Conservation (phyloP, 2,888 invertebrate genomes). For the Polyommatus iphigenia region DNA sequence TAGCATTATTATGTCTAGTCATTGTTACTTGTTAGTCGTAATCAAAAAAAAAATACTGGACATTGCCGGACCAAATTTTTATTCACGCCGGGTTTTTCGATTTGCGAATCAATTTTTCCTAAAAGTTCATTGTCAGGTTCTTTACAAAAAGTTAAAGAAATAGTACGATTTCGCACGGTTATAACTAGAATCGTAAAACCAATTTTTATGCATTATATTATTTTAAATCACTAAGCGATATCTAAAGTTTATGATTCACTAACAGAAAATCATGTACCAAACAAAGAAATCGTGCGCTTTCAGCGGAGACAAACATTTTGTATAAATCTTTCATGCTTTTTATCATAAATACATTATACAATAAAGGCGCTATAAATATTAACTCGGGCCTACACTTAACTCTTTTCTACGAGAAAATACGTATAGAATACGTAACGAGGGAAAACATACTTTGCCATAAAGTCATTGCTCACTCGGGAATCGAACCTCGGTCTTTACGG, state of each 20-base stretch:
- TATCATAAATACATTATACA: conserved; percentile 32
- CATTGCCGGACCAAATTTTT: too few relatives aligned
- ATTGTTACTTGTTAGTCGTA: too few relatives aligned
- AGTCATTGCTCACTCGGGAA: conserved; percentile 45
- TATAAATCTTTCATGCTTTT: conserved; percentile 20
- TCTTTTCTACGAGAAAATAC: conserved; percentile 44
- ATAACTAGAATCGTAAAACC: too few relatives aligned
- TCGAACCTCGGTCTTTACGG: conserved; percentile 48
- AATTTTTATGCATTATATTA: too few relatives aligned
- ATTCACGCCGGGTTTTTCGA: too few relatives aligned
- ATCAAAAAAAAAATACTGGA: too few relatives aligned
- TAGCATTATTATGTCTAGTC: too few relatives aligned
- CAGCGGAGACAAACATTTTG: neutral
- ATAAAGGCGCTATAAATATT: conserved; percentile 39
- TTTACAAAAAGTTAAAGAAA: too few relatives aligned
- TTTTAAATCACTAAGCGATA: too few relatives aligned
- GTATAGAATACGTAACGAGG: conserved; percentile 51
- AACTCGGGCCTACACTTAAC: conserved; percentile 37
- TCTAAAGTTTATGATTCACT: neutral
- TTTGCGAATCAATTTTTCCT: too few relatives aligned
- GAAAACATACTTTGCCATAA: conserved; percentile 44
- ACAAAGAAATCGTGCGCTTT: conserved; percentile 7
- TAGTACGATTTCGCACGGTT: too few relatives aligned
- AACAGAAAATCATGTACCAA: neutral
- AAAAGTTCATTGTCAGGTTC: too few relatives aligned